phyloP scores from a whole-genome alignment of 2,113 vertebrate genomes.

The Ploceus nigricollis region DNA sequence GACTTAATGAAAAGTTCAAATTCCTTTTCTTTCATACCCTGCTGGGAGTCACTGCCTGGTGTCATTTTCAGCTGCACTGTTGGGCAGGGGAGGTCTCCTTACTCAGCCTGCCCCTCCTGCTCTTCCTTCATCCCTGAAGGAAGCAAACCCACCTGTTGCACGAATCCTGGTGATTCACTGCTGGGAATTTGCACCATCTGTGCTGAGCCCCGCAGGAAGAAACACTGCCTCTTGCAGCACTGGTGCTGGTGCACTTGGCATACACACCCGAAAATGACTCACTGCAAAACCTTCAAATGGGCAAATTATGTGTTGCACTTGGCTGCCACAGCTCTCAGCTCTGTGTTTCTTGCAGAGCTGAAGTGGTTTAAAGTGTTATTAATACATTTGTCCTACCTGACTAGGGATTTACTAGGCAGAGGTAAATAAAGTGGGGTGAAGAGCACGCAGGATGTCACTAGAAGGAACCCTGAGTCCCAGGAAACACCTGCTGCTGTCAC shows the following conservation, averaged over 20 bases:
- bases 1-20: background rate
- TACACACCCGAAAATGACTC: background rate
- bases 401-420: background rate
- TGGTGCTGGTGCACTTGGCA: fast-evolving
- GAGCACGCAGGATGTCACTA: too few relatives aligned
- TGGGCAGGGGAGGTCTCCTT: background rate
- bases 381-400: background rate
- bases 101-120: background rate
- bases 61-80: background rate
- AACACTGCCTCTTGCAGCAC: background rate
- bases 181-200: background rate
- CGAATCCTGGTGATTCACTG: fast-evolving
- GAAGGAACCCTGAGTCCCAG: background rate
- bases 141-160: background rate
- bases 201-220: background rate
- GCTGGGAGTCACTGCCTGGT: background rate
- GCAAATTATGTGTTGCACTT: background rate
- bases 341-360: background rate
- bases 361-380: background rate
- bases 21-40: background rate
- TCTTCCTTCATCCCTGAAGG: background rate
- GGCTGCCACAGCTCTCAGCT: background rate
- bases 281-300: background rate
- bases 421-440: background rate
- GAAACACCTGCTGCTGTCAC: background rate